Conservation (phyloP, 1,140 invertebrate species). For the Pachypsylla venusta region DNA sequence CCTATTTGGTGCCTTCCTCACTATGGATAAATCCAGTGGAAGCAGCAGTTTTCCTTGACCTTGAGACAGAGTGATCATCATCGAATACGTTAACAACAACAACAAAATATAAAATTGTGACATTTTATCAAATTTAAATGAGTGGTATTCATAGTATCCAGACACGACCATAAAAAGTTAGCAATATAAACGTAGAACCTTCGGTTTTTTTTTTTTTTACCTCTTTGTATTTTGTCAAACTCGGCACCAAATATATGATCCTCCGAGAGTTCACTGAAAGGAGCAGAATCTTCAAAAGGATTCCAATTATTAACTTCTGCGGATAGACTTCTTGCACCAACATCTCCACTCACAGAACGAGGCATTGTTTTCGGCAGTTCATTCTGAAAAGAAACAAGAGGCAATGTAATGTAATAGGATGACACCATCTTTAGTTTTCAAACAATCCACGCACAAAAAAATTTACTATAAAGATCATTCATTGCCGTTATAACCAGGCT, state of each 20-base stretch:
- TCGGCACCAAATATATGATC: slow-evolving; percentile 75
- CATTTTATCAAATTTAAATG: not conserved
- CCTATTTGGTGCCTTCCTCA: no score
- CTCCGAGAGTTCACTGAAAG: slow-evolving; percentile 56
- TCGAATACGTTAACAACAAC: not conserved
- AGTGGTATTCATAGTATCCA: no score
- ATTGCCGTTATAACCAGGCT: no score
- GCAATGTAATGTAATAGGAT: no score
- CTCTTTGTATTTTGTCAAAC: slow-evolving; percentile 67
- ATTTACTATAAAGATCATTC: no score
- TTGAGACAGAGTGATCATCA: not conserved
- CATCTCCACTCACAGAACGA: slow-evolving; percentile 12
- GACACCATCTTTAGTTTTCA: no score
- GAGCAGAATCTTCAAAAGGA: slow-evolving; percentile 20
- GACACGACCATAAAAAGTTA: not conserved
- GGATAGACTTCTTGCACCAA: slow-evolving; percentile 20
- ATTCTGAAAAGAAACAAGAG: no score
- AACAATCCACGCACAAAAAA: no score
- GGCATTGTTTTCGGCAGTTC: slow-evolving; percentile 17
- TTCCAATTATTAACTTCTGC: slow-evolving; percentile 23
- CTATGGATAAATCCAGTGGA: no score
- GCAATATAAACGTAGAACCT: no score
- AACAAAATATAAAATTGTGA: not conserved
- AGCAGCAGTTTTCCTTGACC: not conserved
- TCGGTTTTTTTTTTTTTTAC: slow-evolving; percentile 23